A percentile compares a stretch with the other conserved stretches of the same genome.
Conservation (phyloP, 2,113 vertebrate species). For the Cyanoramphus novaezelandiae region DNA sequence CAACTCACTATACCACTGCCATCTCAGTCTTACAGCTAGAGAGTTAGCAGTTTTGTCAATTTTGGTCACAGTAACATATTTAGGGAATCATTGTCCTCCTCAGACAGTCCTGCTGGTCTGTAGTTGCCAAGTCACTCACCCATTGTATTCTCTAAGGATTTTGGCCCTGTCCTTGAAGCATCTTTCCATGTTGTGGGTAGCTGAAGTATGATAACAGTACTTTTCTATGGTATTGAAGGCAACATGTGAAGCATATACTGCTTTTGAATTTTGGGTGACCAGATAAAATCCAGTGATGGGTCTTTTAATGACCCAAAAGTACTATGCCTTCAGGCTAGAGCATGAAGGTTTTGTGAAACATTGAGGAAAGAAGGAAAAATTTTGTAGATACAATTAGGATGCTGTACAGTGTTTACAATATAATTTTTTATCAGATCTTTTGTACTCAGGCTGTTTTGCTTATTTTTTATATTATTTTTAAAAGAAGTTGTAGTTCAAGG, state of each 20-base stretch:
- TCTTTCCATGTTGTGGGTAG: background rate
- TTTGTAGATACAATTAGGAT: background rate
- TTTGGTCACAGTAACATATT: background rate
- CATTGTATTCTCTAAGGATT: background rate
- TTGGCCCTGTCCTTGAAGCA: background rate
- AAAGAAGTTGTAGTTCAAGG: conserved; percentile 4
- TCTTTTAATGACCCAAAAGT: background rate
- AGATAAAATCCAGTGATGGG: background rate
- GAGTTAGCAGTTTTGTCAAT: background rate
- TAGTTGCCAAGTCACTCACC: background rate
- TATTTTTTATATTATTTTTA: background rate
- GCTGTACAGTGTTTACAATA: background rate
- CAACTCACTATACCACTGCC: background rate
- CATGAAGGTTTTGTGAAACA: background rate
- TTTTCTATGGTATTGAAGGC: background rate
- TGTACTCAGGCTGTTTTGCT: background rate
- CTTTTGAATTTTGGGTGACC: background rate
- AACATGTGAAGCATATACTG: background rate
- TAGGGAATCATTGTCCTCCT: background rate
- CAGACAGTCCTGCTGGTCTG: background rate
- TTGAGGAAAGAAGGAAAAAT: background rate
- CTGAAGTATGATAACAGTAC: background rate
- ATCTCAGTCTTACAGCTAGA: background rate
- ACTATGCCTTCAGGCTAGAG: background rate
- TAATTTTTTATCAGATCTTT: background rate